Base-by-base conservation (phyloP, 2,113 vertebrate genomes). In the Myrmecobius fasciatus region DNA sequence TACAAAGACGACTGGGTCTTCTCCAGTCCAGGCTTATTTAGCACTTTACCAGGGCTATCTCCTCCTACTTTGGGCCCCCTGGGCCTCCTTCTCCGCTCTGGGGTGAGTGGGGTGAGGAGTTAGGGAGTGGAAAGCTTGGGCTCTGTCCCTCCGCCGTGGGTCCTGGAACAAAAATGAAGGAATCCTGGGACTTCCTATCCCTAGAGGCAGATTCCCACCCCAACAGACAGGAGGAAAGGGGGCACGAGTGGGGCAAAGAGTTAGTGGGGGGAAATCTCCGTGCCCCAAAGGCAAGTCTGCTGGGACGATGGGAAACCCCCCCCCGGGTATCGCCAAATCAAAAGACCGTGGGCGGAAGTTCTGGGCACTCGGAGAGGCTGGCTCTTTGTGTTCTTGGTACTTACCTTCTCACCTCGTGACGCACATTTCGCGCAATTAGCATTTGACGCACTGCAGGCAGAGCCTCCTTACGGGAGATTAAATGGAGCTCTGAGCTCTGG, bases 311-410 rank as follows among this genome's bases (percentile, higher is more conserved):
- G 56, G 56, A 60, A 60, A 26, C 25, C 28, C 31, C 28, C 7
- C 28, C 67, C 36, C 7, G 7, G n/a, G 36, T 2, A 43, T 0
- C 2, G 67, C 36, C 67, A 83, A 20, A n/a, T 43, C 2, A 83
- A 7, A 5, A 6, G n/a, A 43, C 43, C 67, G 0, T 17, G 2
- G 31, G 36, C 20, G 36, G 0, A 8, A n/a, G n/a, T n/a, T 83
- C 67, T 24, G 20, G 67, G 20, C 36, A 20, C n/a, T 1, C n/a
- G 20, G 5, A 2, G 8, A 83, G 3, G 36, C 20, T 14, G 8
- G 67, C 67, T 56, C 56, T 36, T 11, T 31, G 54, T 0, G 56
- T 67, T 67, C 14, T 67, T 14, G 36, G 12, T 67, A 36, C 56
- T 67, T 31, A 56, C 26, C 53, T 67, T 36, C 56, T 67, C 36